These are phyloP conservation scores for Hippoglossus hippoglossus DNA, from an alignment of 2,797 vertebrate species.

Conservation along the genomic window DNA sequence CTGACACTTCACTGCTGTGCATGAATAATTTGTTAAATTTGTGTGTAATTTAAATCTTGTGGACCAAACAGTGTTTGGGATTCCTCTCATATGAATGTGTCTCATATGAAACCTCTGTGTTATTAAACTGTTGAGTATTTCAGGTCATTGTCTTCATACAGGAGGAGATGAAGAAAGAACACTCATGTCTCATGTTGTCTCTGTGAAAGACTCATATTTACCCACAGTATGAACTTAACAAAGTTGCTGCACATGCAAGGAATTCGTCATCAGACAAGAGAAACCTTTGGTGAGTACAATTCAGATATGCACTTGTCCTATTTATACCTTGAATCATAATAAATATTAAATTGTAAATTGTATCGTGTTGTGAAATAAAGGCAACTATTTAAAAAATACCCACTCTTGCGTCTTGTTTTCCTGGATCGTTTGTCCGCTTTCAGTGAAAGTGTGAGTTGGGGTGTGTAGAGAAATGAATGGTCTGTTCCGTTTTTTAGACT, in stretches of 20 bases:
- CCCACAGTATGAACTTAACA: neutral
- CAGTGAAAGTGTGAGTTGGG: neutral
- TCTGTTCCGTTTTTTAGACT: neutral
- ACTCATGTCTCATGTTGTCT: neutral
- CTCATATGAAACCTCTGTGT: neutral
- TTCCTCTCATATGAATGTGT: neutral
- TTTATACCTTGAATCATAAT: neutral
- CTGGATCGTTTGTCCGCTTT: neutral
- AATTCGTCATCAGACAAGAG: slow-evolving; percentile 10
- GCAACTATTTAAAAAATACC: slow-evolving; percentile 1
- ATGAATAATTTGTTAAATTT: too few relatives aligned
- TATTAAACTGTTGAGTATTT: slow-evolving; percentile 41
- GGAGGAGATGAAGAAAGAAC: neutral
- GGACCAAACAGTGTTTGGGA: neutral
- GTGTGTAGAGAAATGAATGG: neutral
- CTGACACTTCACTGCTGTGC: too few relatives aligned
- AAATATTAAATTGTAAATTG: neutral
- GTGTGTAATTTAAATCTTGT: too few relatives aligned
- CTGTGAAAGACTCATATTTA: neutral
- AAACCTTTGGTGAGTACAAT: slow-evolving; percentile 65
- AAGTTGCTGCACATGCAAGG: neutral
- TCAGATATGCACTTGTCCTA: neutral
- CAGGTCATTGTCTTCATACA: slow-evolving; percentile 21
- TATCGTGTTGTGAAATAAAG: slow-evolving; percentile 59
- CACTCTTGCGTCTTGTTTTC: slow-evolving; percentile 1